phyloP scores from a whole-genome alignment of 1,140 invertebrate species.

The Drosophila nikananu region DNA sequence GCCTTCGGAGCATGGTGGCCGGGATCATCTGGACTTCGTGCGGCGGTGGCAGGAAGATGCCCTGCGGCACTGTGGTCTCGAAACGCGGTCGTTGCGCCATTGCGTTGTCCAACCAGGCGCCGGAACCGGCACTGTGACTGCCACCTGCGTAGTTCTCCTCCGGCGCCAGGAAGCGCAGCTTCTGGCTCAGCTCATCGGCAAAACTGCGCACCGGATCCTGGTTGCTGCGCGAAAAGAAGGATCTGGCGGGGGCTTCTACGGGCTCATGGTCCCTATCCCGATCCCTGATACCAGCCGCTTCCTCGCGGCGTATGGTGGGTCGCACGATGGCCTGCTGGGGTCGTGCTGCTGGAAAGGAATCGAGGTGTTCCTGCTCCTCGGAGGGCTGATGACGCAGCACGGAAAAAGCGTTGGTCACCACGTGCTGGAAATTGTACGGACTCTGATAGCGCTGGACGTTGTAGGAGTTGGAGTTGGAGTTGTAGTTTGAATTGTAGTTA shows the following conservation, averaged over 20 bases:
- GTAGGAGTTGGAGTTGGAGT: slow-evolving; percentile 16
- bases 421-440: slow-evolving; percentile 67
- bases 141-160: slow-evolving; percentile 67
- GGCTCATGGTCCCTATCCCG: slow-evolving; percentile 15
- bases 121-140: slow-evolving; percentile 44
- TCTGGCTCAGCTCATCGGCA: slow-evolving; percentile 79
- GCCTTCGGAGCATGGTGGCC: slow-evolving; percentile 67
- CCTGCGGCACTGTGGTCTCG: slow-evolving; percentile 91
- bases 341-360: slow-evolving; percentile 39
- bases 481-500: slow-evolving; percentile 12
- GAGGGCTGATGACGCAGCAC: slow-evolving; percentile 67
- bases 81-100: slow-evolving; percentile 87
- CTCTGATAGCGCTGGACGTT: slow-evolving; percentile 71
- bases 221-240: slow-evolving; percentile 70
- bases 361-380: slow-evolving; percentile 44
- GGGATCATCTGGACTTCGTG: slow-evolving; percentile 89
- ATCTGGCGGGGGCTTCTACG: slow-evolving; percentile 38
- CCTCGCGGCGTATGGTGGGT: slow-evolving; percentile 85
- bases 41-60: slow-evolving; percentile 91
- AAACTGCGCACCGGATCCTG: slow-evolving; percentile 67
- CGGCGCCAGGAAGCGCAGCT: slow-evolving; percentile 71
- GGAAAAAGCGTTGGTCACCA: slow-evolving; percentile 73
- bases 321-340: slow-evolving; percentile 86
- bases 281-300: slow-evolving; percentile 30
- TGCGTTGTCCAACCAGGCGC: slow-evolving; percentile 52